These are phyloP conservation scores for Andrena hattorfiana DNA, from an alignment of 2,888 invertebrate species.

Conservation along the genomic window DNA sequence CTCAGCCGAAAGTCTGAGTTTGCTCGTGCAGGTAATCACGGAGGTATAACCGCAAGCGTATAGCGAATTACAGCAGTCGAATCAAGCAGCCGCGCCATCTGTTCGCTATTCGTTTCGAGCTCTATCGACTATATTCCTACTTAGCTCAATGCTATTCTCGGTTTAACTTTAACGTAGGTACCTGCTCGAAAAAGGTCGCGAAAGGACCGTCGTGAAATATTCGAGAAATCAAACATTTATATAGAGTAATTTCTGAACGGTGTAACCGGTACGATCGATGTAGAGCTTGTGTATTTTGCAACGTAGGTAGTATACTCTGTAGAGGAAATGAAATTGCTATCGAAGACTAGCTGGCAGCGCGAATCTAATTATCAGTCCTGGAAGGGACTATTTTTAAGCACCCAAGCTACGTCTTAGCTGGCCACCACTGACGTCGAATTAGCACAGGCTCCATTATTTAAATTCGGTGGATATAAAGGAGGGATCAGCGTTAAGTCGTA, in stretches of 20 bases:
- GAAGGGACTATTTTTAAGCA: not conserved
- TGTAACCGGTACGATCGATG: too few species aligned
- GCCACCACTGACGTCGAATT: constrained; percentile 75
- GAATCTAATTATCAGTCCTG: not conserved
- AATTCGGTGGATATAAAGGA: constrained; percentile 79
- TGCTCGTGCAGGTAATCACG: constrained; percentile 66
- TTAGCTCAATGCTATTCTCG: constrained; percentile 45
- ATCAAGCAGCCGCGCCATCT: constrained; percentile 46
- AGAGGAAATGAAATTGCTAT: not conserved
- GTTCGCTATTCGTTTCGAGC: constrained; percentile 49
- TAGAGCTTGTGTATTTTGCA: too few species aligned
- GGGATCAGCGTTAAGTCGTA: constrained; percentile 81
- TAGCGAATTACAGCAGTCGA: constrained; percentile 61
- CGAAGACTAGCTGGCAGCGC: not conserved
- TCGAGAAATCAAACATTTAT: not conserved
- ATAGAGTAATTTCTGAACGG: too few species aligned
- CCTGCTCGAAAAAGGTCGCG: too few species aligned
- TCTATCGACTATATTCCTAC: constrained; percentile 43
- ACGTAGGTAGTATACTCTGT: too few species aligned
- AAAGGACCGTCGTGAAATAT: not conserved
- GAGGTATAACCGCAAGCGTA: constrained; percentile 52
- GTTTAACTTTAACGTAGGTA: constrained; percentile 15
- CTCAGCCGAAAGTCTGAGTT: constrained; percentile 53
- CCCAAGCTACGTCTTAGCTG: constrained; percentile 50
- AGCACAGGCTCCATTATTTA: constrained; percentile 79